Evolutionary conservation across 2,113 vertebrate species (phyloP), one percentile per base, ranked within the genome.

Genomic region (Hirundichthys speculiger): DNA sequence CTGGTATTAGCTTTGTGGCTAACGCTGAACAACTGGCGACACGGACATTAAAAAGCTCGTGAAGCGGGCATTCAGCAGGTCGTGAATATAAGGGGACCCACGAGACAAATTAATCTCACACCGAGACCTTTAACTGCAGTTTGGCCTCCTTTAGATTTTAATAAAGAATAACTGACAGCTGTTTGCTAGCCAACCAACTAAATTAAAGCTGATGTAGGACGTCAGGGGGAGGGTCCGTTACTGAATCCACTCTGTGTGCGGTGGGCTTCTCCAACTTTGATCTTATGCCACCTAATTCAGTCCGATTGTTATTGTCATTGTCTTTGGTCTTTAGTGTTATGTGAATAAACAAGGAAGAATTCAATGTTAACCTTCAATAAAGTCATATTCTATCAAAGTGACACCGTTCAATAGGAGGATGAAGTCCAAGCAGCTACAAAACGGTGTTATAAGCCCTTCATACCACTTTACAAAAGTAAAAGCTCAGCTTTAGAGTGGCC

Each of bases 1-100:
- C 83, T 77, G 77, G 19, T 25, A 53, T 67, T 86, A 87, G 86
- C 87, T 76, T 21, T 13, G 34, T 0, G 24, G 86, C 86, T 90
- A 87, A 77, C 73, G 19, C 39, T 4, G 40, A 5, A 5, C 43
- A 41, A 18, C 42, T 70, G 43, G 25, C 43, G 13, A 38, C 41
- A 48, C 20, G 10, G 48, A 18, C 54, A 24, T 50, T 72, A 42
- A 52, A 42, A 24, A 13, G 10, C 38, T 13, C 0, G 15, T 7
- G 2, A 60, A 65, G 53, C 18, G 14, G 9, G 40, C 11, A 24
- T 2, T 11, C 2, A 7, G 19, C 0, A 2, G 12, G 15, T 42
- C 9, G 43, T 12, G 14, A 34, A 52, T 16, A 49, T n/a, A n/a
- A 4, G 4, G 4, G 19, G 7, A 45, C 56, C 21, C 2, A 11